Evolutionary conservation across 1,140 invertebrate species (phyloP), one percentile per base, ranked within the genome.

Genomic region (Ooceraea biroi): DNA sequence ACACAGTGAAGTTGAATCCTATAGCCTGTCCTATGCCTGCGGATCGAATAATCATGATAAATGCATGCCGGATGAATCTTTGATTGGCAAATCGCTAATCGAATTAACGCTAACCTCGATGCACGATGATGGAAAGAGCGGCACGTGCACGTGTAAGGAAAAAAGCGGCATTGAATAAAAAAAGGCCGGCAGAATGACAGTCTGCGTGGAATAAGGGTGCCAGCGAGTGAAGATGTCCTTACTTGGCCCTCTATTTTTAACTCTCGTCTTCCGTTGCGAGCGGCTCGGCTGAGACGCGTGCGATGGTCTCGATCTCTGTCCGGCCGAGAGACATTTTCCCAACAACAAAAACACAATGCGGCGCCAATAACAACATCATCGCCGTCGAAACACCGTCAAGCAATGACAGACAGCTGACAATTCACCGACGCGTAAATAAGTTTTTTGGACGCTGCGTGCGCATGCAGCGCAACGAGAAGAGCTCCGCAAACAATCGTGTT

Each of bases 191-290:
- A 46, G 74, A 14, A 77, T 57, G 65, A 55, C 48, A 55, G 63
- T 36, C 7, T 14, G 63, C 19, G 76, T 55, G 14, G 76, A 80
- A 55, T 71, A 58, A 71, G 63, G 76, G 76, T 57, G 52, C 12
- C 55, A 58, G 48, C 27, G 46, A 50, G 63, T 41, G 30, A 80
- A 69, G 76, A 80, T 80, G 65, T 71, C 76, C 76, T 71, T 80
- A 80, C 76, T 71, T 71, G 69, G 76, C 36, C 76, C 30, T 58
- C 50, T 80, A 80, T 80, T 71, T 80, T 80, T 80, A 80, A 80
- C 65, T 8, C 48, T 27, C 63, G 17, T 69, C 76, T 69, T 44
- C 50, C 63, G 65, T 69, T 68, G 48, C n/a, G 72, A 48, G 73
- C n/a, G 19, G 17, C 65, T 55, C 22, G 76, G 27, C 65, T 71